These are phyloP conservation scores for Phytoseiulus persimilis DNA, from an alignment of 2,888 invertebrate species.

Conservation along the genomic window DNA sequence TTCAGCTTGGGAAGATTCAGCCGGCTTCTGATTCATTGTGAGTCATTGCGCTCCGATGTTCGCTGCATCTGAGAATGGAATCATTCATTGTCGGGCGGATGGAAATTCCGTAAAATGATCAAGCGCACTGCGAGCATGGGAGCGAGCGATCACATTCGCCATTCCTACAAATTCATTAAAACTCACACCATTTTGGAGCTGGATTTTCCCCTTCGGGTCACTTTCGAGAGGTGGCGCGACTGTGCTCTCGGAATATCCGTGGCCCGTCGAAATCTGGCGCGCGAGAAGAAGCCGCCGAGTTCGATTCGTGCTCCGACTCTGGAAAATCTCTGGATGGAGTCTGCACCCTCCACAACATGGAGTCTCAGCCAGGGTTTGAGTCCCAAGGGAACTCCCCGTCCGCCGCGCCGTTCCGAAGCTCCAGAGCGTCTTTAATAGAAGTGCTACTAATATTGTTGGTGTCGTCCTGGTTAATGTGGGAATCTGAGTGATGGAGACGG, in stretches of 20 bases:
- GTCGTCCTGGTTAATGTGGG: background rate
- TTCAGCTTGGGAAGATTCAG: background rate
- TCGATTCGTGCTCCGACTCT: background rate
- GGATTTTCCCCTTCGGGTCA: background rate
- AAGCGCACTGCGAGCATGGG: slow-evolving; percentile 1
- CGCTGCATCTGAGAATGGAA: background rate
- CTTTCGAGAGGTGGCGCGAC: background rate
- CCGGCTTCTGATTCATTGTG: background rate
- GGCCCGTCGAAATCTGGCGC: too few species aligned
- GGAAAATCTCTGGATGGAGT: too few species aligned
- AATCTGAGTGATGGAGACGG: background rate
- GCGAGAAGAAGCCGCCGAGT: background rate
- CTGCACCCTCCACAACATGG: too few species aligned
- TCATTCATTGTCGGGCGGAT: background rate
- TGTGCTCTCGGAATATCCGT: too few species aligned
- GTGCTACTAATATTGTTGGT: background rate
- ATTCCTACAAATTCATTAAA: slow-evolving; percentile 34
- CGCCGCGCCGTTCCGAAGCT: background rate
- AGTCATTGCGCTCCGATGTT: background rate
- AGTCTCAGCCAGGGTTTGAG: too few species aligned
- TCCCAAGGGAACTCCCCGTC: too few species aligned
- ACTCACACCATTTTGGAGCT: background rate
- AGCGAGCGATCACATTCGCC: slow-evolving; percentile 21
- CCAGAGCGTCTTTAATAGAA: background rate
- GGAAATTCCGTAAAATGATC: background rate